These are phyloP conservation scores for Mustela lutreola DNA, from an alignment of 2,113 vertebrate species.

Conservation along the genomic window DNA sequence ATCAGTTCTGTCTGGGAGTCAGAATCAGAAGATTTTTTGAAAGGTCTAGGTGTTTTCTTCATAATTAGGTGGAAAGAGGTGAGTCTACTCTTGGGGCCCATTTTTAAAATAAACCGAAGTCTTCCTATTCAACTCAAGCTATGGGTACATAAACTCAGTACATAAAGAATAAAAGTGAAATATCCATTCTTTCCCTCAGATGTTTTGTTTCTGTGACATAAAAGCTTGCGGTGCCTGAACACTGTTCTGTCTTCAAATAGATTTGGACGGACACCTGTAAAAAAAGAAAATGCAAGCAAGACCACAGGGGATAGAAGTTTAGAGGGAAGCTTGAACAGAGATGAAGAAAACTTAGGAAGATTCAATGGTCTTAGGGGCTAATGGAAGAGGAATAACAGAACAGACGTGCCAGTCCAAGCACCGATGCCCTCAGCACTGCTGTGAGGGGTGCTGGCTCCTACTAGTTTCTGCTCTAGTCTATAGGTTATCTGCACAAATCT, in stretches of 20 bases:
- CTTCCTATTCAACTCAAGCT: neutral
- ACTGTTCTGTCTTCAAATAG: neutral
- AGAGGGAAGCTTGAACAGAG: neutral
- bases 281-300: neutral
- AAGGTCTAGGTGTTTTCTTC: neutral
- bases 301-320: neutral
- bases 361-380: neutral
- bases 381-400: neutral
- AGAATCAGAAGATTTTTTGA: conserved; percentile 46
- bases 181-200: neutral
- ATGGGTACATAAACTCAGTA: neutral
- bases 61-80: neutral
- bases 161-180: neutral
- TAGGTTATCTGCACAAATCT: neutral
- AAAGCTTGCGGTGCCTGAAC: neutral
- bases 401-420: fast-evolving
- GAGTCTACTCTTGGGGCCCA: neutral
- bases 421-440: neutral
- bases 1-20: neutral
- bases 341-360: neutral
- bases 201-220: neutral
- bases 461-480: neutral
- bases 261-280: neutral
- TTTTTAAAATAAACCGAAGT: neutral
- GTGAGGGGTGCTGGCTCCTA: fast-evolving